Evolutionary conservation across 2,113 vertebrate species (phyloP).

Genomic region (Chinchilla lanigera): DNA sequence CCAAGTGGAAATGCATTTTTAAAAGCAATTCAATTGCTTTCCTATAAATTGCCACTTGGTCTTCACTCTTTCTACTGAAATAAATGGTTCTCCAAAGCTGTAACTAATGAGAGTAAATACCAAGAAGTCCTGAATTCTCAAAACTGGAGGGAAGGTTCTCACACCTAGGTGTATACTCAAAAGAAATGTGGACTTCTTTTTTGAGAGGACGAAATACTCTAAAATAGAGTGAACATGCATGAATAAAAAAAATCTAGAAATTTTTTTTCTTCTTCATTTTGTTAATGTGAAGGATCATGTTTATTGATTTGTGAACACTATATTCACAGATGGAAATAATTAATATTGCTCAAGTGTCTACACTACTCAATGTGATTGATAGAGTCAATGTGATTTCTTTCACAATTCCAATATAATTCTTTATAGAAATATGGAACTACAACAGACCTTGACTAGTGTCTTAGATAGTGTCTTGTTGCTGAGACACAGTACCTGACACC

Average conservation of each 20-base stretch:
- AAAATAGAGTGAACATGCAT: neutral
- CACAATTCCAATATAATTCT: neutral
- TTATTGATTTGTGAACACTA: neutral
- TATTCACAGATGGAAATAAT: neutral
- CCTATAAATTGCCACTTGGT: neutral
- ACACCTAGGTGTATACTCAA: neutral
- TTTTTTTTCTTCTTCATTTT: neutral
- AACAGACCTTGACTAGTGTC: neutral
- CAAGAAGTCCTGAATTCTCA: slow-evolving; percentile 52
- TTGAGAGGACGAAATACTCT: neutral
- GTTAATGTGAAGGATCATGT: neutral
- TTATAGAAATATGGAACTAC: neutral
- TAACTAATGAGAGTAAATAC: neutral
- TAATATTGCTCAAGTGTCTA: neutral
- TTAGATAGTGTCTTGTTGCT: neutral
- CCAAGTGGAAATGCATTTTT: neutral
- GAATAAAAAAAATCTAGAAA: neutral
- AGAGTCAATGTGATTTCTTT: neutral
- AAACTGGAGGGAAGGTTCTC: neutral
- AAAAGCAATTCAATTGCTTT: slow-evolving; percentile 4
- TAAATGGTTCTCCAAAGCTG: neutral
- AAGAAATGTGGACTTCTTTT: neutral
- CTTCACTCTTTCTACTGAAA: slow-evolving; percentile 26
- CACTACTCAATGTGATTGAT: neutral
- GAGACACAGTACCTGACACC: neutral